Conservation (phyloP, 1,140 invertebrate species). For the Gryllus bimaculatus region DNA sequence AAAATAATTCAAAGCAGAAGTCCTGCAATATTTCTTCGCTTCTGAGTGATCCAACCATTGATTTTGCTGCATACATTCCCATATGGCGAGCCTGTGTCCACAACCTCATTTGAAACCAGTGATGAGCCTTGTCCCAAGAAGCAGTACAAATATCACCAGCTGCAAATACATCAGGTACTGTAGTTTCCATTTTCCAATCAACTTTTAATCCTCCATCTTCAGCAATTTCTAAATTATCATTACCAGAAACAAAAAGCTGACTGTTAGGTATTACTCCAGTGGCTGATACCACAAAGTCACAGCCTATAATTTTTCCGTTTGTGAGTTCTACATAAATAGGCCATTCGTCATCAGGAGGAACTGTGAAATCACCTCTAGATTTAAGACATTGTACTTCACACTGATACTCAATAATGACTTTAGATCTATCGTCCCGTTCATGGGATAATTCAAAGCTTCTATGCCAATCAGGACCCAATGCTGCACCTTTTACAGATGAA, state of each 20-base stretch:
- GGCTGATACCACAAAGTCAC: conserved; percentile 91
- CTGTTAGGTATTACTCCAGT: conserved; percentile 79
- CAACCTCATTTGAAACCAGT: conserved; percentile 95
- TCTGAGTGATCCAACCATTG: conserved; percentile 61
- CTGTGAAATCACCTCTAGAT: conserved; percentile 24
- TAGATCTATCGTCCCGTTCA: conserved; percentile 33
- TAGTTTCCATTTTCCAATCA: conserved; percentile 78
- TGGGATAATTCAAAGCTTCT: conserved; percentile 55
- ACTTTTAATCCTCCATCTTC: conserved; percentile 71
- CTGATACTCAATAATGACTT: conserved; percentile 52
- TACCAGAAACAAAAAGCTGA: conserved; percentile 42
- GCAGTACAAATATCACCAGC: conserved; percentile 88
- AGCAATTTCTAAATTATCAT: conserved; percentile 42
- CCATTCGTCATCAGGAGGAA: conserved; percentile 41
- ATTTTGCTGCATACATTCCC: conserved; percentile 86
- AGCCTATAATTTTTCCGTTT: conserved; percentile 64
- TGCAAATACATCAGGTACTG: conserved; percentile 70
- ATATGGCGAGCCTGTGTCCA: conserved; percentile 98
- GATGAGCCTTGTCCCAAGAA: conserved; percentile 61
- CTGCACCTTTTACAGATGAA: conserved; percentile 55
- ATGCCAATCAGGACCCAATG: conserved; percentile 94
- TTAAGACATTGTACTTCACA: conserved; percentile 53
- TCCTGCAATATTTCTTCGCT: conserved; percentile 65
- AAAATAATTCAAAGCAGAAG: conserved; percentile 95
- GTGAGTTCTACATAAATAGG: conserved; percentile 62